These are phyloP conservation scores for Acanthopagrus latus DNA, from an alignment of 2,797 vertebrate species.

Conservation along the genomic window DNA sequence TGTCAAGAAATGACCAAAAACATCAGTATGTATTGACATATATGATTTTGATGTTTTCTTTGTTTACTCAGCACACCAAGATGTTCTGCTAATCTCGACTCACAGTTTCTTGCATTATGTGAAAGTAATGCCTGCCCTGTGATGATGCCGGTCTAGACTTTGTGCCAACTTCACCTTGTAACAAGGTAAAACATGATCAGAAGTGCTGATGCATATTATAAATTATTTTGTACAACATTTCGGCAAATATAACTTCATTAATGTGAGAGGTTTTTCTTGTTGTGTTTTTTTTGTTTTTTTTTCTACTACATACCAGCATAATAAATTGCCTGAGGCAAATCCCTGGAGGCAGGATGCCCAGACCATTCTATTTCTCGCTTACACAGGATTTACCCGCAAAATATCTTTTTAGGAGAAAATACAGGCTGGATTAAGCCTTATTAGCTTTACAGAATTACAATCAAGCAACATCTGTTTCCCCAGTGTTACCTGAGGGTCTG, in stretches of 20 bases:
- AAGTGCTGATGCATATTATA: background rate
- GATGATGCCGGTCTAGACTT: too few relatives aligned
- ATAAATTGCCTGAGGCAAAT: slow-evolving; percentile 46
- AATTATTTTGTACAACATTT: slow-evolving; percentile 9
- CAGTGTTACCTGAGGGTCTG: slow-evolving; percentile 51
- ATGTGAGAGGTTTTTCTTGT: slow-evolving; percentile 9
- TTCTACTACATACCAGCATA: slow-evolving; percentile 3
- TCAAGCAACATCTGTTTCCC: slow-evolving; percentile 58
- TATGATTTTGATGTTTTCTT: too few relatives aligned
- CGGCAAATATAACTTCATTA: slow-evolving; percentile 25
- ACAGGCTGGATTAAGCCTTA: slow-evolving; percentile 21
- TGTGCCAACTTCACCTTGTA: too few relatives aligned
- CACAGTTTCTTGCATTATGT: too few relatives aligned
- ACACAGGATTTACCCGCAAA: slow-evolving; percentile 33
- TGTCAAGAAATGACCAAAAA: too few relatives aligned
- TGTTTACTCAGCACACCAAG: too few relatives aligned
- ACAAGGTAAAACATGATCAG: background rate
- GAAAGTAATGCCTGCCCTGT: too few relatives aligned
- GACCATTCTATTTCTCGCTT: slow-evolving; percentile 34
- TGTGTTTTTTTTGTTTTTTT: background rate
- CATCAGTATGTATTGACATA: too few relatives aligned
- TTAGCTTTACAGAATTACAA: slow-evolving; percentile 45
- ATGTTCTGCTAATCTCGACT: too few relatives aligned
- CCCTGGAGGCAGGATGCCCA: slow-evolving; percentile 39
- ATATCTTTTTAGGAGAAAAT: slow-evolving; percentile 7